Conservation (phyloP, 2,888 invertebrate species). For the Carpatolechia fugitivella region DNA sequence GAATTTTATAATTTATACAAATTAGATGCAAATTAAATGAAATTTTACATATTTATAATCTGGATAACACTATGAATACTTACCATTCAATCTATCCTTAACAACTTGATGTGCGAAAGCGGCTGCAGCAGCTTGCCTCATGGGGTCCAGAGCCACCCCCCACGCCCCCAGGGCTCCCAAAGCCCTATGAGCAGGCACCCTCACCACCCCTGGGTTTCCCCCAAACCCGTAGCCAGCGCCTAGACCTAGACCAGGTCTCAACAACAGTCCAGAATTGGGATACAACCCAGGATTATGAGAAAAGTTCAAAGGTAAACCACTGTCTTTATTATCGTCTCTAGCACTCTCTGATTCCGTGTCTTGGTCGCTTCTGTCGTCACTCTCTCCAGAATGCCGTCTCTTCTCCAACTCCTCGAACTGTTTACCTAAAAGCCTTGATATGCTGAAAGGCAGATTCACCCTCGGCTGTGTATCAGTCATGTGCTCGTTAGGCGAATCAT, state of each 20-base stretch:
- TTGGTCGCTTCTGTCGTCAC: constrained; percentile 73
- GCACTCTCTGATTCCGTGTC: constrained; percentile 75
- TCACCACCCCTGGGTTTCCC: constrained; percentile 86
- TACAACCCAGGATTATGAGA: constrained; percentile 66
- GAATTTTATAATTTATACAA: too few relatives aligned
- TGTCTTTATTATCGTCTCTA: constrained; percentile 65
- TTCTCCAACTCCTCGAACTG: constrained; percentile 83
- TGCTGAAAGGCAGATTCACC: constrained; percentile 86
- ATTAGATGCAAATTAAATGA: too few relatives aligned
- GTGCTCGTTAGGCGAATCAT: constrained; percentile 72
- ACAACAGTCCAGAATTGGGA: constrained; percentile 58
- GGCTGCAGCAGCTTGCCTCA: constrained; percentile 83
- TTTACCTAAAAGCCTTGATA: constrained; percentile 88
- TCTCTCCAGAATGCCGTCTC: constrained; percentile 70
- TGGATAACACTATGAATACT: too few relatives aligned
- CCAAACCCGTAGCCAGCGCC: constrained; percentile 78
- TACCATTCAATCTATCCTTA: constrained; percentile 90
- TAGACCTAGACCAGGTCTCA: constrained; percentile 68
- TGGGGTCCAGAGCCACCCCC: constrained; percentile 81
- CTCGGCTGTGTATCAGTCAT: constrained; percentile 74
- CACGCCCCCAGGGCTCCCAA: constrained; percentile 76
- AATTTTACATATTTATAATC: too few relatives aligned
- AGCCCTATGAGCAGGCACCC: constrained; percentile 89
- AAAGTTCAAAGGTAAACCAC: constrained; percentile 61
- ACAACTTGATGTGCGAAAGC: constrained; percentile 90